Base-by-base conservation (phyloP, 2,113 vertebrate species). In the Aegypius monachus region DNA sequence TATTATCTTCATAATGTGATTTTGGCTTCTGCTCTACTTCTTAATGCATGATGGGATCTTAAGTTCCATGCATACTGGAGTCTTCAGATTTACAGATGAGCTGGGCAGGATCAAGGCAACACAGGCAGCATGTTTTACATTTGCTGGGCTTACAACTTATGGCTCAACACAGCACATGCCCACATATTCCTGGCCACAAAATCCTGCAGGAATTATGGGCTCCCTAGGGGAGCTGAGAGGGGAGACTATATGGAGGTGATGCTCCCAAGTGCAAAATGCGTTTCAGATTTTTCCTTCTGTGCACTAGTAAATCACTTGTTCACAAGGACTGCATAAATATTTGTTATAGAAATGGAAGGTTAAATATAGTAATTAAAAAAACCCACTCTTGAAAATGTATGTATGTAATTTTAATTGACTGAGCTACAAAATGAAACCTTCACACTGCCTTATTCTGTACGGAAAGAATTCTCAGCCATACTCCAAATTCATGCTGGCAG, bases 321-420 rank as follows among this genome's bases (percentile, higher is more conserved):
- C 82, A 93, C 82, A 53, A 81, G 75, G 71, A 82, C 45, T 10
- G 42, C 77, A 71, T 97, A 86, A 94, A 94, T 96, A 97, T 79
- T 96, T 66, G 67, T 65, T 81, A 86, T 31, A 81, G 66, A 97
- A 96, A 90, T 78, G 31, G 42, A 84, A 87, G 36, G 32, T 85
- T 91, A 70, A 95, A 72, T 74, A 83, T 50, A 91, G 72, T 95
- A 93, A 95, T 91, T 97, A 17, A 68, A 61, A 90, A 90, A 68
- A 16, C 34, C 34, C 47, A 93, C 83, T 91, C 36, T 36, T 93
- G 50, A 1, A 14, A 84, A 78, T 82, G 45, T 93, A 90, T 48
- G 73, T 43, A 26, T 68, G 65, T 56, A 80, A 58, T 92, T 97
- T 93, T 65, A 83, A 75, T 59, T 73, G 67, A 75, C n/a, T 89